These are phyloP conservation scores for Pholis gunnellus DNA, from an alignment of 2,113 vertebrate genomes.

Conservation along the genomic window DNA sequence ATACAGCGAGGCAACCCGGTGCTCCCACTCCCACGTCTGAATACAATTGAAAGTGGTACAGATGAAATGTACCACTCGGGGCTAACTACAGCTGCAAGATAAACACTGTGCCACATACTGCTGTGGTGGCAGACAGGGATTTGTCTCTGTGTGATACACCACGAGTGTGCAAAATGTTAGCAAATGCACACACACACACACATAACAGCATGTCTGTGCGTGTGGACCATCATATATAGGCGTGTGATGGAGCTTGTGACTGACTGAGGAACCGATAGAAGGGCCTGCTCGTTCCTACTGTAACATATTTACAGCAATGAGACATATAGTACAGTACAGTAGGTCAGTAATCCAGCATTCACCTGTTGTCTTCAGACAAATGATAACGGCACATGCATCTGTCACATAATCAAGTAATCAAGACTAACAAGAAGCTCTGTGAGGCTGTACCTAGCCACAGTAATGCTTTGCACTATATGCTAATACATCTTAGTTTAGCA, in stretches of 20 bases:
- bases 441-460: background rate
- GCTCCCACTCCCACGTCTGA: constrained; percentile 72
- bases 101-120: constrained; percentile 66
- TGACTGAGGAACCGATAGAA: constrained; percentile 2
- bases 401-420: background rate
- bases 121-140: constrained; percentile 56
- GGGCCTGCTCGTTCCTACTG: background rate
- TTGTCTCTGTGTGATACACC: constrained; percentile 50
- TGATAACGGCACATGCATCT: background rate
- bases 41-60: constrained; percentile 67
- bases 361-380: constrained; percentile 13
- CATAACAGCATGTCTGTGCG: background rate
- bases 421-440: background rate
- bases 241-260: constrained; percentile 4
- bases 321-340: background rate
- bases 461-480: background rate
- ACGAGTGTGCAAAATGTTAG: constrained; percentile 17
- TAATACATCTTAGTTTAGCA: background rate
- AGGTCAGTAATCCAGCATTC: background rate
- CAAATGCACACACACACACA: background rate
- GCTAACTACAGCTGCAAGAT: constrained; percentile 74
- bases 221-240: background rate
- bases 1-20: constrained; percentile 62
- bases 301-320: constrained; percentile 9
- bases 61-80: constrained; percentile 75